Percentiles rank a stretch among this genome's conserved stretches.
Conservation (phyloP, 1,140 invertebrate species). For the Sycophila sp. region DNA sequence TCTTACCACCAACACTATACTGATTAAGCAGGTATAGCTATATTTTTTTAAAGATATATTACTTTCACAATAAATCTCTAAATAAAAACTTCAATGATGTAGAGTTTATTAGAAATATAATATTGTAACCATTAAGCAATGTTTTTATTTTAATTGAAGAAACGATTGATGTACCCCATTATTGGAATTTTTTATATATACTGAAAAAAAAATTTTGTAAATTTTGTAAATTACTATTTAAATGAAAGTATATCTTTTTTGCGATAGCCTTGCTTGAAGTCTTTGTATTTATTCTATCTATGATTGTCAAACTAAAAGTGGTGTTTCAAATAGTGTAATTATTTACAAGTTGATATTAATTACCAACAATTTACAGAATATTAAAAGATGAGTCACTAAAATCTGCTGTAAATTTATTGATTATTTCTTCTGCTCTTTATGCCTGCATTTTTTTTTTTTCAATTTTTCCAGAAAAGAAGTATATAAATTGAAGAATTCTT, state of each 20-base stretch:
- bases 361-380: not conserved
- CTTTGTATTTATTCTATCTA: constrained; percentile 40
- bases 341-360: not conserved
- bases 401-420: not conserved
- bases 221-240: too few species aligned
- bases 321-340: constrained; percentile 27
- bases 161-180: too few species aligned
- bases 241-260: not conserved
- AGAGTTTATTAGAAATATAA: too few species aligned
- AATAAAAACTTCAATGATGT: too few species aligned
- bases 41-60: too few species aligned
- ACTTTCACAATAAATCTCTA: too few species aligned
- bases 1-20: too few species aligned
- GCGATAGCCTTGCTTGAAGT: constrained; percentile 18
- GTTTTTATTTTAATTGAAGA: too few species aligned
- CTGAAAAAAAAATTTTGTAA: too few species aligned
- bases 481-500: not conserved
- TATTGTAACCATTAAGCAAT: too few species aligned
- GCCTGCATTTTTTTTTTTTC: not conserved
- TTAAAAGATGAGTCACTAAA: constrained; percentile 1
- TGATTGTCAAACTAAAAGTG: constrained; percentile 23
- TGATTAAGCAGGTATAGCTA: too few species aligned
- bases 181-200: too few species aligned
- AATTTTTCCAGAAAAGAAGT: not conserved
- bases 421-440: constrained; percentile 1